These are phyloP conservation scores for Xyrauchen texanus DNA, from an alignment of 2,113 vertebrate species.

Conservation along the genomic window DNA sequence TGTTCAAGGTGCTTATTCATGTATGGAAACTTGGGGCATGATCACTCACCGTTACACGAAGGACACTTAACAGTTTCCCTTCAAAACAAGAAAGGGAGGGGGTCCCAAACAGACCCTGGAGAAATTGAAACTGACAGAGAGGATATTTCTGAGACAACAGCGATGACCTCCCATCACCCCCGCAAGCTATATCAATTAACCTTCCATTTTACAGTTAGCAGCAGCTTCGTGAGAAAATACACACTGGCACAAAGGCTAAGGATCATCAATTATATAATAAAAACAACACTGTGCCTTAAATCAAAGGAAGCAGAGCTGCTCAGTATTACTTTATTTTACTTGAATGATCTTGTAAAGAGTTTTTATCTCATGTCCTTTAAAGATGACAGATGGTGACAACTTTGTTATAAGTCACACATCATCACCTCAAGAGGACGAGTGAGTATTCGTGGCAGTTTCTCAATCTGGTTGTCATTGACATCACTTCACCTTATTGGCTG, in stretches of 20 bases:
- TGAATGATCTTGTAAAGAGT: conserved; percentile 16
- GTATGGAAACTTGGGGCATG: conserved; percentile 46
- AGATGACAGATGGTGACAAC: neutral
- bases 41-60: conserved; percentile 53
- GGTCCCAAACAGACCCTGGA: conserved; percentile 40
- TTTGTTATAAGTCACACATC: neutral
- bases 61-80: conserved; percentile 46
- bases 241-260: conserved; percentile 32
- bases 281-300: conserved; percentile 36
- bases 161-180: conserved; percentile 47
- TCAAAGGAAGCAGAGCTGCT: conserved; percentile 39
- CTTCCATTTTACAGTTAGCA: conserved; percentile 41
- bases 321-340: conserved; percentile 36
- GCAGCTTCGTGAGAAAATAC: conserved; percentile 41
- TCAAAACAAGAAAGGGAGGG: conserved; percentile 10
- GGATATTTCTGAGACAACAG: conserved; percentile 46
- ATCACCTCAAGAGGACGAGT: neutral
- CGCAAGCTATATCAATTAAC: conserved; percentile 49
- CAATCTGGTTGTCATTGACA: neutral
- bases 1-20: conserved; percentile 57
- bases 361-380: neutral
- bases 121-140: conserved; percentile 50
- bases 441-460: neutral
- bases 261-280: conserved; percentile 42
- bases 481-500: neutral